Evolutionary conservation across 2,888 invertebrate species (phyloP), one percentile per base, ranked within the genome.

Genomic region (Apodemia zela): DNA sequence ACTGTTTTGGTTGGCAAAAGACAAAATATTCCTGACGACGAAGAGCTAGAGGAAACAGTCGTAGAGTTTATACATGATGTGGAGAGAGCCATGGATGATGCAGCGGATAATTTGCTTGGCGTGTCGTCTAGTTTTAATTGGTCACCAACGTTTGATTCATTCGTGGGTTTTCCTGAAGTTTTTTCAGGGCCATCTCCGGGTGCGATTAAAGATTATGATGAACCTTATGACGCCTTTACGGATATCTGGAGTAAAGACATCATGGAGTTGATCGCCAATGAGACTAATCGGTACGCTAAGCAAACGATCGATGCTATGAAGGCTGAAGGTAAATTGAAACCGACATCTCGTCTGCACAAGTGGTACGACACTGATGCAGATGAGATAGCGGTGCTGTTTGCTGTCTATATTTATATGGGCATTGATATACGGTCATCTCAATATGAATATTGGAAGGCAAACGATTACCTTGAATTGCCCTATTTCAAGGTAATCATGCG

Each of bases 281-380:
- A 51, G 11, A 51, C 25, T 25, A 51, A 51, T 51, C 21, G 21
- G 11, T 51, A 51, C 18, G 51, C 51, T 3, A 51, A 51, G 21
- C 51, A 51, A 25, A 11, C 18, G 25, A 51, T 51, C 51, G 21
- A 51, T 7, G 51, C 51, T 51, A 51, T 51, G 51, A 51, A 51
- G 51, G 51, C 51, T 10, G 10, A 21, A 51, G 51, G 51, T 51
- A 18, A 7, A 51, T 51, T 51, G 18, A 51, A 51, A 51, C 51
- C 51, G 51, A 51, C 51, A 51, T 51, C 51, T 51, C 51, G 51
- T 51, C 18, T 51, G 11, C 51, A 51, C 21, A 7, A 51, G 51
- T 51, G 51, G 51, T 21, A 11, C 18, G 51, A 51, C 51, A 51
- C 51, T 51, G 51, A 51, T 51, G 51, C 51, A 51, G 51, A 51